Evolutionary conservation across 1,140 invertebrate species (phyloP), one percentile per base, ranked within the genome.

Genomic region (Orchestia grillus): DNA sequence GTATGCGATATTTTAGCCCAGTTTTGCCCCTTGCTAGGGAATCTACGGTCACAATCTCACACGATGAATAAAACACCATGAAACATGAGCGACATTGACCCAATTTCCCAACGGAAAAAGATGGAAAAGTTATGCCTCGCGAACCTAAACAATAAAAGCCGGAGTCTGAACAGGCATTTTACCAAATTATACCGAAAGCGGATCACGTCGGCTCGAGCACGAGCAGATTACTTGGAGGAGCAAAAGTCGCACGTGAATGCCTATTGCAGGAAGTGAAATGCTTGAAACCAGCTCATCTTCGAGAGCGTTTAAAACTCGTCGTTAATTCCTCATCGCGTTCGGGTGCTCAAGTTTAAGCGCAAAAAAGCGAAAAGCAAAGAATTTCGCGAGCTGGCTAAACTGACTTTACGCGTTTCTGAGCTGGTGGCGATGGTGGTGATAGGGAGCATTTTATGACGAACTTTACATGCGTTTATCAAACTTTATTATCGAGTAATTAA

Each of bases 401-500:
- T 47, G 92, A 94, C 43, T 94, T 94, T 94, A 94, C 92, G 44
- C 43, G 36, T 44, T 94, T 8, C 92, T n/a, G 43, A 40, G 92
- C 92, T 94, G 43, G 88, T 40, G 92, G 43, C 44, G 92, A 94
- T 94, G 92, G 92, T 94, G 92, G 92, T 44, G 92, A 94, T 94
- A 94, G 41, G 92, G 43, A 94, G 92, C 92, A 94, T 94, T 94
- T 94, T 94, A 94, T 94, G 92, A 94, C 92, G 92, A 94, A 94
- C 92, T 94, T 94, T 94, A 94, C 92, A 94, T 94, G 43, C 92
- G 92, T 94, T 94, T 94, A 94, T 94, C 92, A 94, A 94, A 94
- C 92, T 94, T 94, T 94, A 94, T 94, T 94, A 94, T 94, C 92
- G 47, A 94, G 92, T 94, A 94, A 94, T 94, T 94, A 94, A 94